Conservation (phyloP, 2,888 invertebrate species). For the Neoitamus cyanurus region DNA sequence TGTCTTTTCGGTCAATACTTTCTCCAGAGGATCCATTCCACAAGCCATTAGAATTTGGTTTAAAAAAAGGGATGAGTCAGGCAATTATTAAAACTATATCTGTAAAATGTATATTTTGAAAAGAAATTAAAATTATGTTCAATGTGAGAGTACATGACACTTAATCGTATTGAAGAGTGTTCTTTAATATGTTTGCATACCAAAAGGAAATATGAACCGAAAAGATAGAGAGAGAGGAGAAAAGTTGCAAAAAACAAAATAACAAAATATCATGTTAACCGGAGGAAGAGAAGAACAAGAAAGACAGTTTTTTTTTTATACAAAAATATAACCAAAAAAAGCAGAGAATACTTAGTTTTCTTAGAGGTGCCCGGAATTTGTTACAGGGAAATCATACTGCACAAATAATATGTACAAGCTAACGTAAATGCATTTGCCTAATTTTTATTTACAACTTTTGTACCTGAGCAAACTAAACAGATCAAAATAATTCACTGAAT, state of each 20-base stretch:
- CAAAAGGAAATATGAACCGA: conserved; percentile 19
- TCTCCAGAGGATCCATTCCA: conserved; percentile 42
- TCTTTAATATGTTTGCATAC: not conserved
- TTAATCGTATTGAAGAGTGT: not conserved
- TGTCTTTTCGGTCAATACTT: conserved; percentile 33
- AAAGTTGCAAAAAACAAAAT: conserved; percentile 20
- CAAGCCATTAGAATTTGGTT: conserved; percentile 39
- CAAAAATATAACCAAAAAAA: not conserved
- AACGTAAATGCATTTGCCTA: not conserved
- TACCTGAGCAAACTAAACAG: not conserved
- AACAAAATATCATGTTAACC: not conserved
- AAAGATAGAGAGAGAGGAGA: conserved; percentile 28
- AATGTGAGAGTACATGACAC: not conserved
- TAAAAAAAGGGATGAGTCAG: conserved; percentile 53
- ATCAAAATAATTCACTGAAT: not conserved
- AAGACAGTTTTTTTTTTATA: not conserved
- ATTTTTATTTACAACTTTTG: not conserved
- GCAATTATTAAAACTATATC: conserved; percentile 43
- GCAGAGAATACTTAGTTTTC: not conserved
- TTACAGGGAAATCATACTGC: not conserved
- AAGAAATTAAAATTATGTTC: conserved; percentile 2
- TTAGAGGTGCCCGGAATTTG: not conserved
- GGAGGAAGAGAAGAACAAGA: not conserved
- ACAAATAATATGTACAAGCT: not conserved
- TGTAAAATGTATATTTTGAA: conserved; percentile 10